Conservation (phyloP, 2,113 vertebrate species). For the Prinia subflava region DNA sequence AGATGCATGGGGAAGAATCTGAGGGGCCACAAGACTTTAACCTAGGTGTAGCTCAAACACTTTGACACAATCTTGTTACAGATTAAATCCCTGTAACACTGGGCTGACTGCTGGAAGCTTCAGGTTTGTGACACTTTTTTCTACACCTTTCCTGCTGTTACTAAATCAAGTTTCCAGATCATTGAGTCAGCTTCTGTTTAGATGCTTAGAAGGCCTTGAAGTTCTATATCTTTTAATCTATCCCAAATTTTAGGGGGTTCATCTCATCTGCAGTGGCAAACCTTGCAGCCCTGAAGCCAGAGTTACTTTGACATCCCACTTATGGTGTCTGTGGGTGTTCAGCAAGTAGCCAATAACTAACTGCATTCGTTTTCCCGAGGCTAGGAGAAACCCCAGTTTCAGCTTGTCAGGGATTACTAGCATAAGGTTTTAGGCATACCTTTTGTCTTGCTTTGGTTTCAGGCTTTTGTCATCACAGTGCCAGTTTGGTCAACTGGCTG, state of each 20-base stretch:
- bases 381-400: background rate
- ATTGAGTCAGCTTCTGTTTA: background rate
- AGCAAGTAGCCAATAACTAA: background rate
- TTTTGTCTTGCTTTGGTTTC: background rate
- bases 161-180: background rate
- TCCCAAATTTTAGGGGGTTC: accelerated
- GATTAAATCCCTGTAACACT: background rate
- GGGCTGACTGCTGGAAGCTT: background rate
- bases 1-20: background rate
- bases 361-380: background rate
- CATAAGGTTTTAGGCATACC: background rate
- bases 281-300: background rate
- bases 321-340: background rate
- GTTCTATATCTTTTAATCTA: background rate
- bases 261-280: background rate
- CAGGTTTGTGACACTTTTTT: background rate
- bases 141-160: background rate
- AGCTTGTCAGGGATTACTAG: background rate
- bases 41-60: background rate
- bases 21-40: background rate
- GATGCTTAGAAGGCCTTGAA: background rate
- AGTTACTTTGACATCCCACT: background rate
- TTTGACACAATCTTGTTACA: background rate
- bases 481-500: background rate
- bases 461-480: background rate